Percentiles rank a stretch among this genome's conserved stretches.
phyloP scores from a whole-genome alignment of 2,113 vertebrate species.

The Tragelaphus scriptus region DNA sequence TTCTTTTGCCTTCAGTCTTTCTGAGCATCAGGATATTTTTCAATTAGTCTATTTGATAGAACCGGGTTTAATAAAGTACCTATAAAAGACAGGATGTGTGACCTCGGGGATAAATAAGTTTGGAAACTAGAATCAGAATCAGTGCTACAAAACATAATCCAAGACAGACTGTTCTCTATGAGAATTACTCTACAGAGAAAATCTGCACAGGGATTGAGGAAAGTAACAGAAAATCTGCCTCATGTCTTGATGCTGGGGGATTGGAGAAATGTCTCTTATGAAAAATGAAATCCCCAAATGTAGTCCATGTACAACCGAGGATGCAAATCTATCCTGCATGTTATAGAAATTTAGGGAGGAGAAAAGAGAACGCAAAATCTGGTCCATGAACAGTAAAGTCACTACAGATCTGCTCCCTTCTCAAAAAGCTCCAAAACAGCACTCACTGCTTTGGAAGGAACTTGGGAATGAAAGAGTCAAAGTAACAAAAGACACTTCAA shows the following conservation, averaged over 20 bases:
- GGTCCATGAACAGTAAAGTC: neutral
- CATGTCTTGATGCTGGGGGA: fast-evolving
- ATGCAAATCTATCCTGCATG: neutral
- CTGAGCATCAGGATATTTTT: neutral
- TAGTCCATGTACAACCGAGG: neutral
- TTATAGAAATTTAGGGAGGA: neutral
- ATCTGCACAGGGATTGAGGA: neutral
- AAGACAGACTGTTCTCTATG: neutral
- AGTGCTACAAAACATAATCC: neutral
- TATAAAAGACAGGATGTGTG: neutral
- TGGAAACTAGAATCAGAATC: neutral
- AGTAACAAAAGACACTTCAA: neutral
- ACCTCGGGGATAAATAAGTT: neutral
- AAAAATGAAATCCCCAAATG: neutral
- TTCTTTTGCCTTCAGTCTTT: neutral
- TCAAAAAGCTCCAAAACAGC: neutral
- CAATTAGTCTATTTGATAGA: neutral
- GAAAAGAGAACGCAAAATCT: neutral
- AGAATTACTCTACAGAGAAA: neutral
- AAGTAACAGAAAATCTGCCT: neutral
- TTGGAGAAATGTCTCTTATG: neutral
- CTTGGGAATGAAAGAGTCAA: neutral
- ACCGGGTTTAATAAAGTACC: neutral
- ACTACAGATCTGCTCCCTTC: neutral
- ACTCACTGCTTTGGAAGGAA: neutral